A percentile compares a stretch with the other conserved stretches of the same genome.
These are phyloP conservation scores for Lamprologus lemairii DNA, from an alignment of 2,113 vertebrate species.

Conservation along the genomic window DNA sequence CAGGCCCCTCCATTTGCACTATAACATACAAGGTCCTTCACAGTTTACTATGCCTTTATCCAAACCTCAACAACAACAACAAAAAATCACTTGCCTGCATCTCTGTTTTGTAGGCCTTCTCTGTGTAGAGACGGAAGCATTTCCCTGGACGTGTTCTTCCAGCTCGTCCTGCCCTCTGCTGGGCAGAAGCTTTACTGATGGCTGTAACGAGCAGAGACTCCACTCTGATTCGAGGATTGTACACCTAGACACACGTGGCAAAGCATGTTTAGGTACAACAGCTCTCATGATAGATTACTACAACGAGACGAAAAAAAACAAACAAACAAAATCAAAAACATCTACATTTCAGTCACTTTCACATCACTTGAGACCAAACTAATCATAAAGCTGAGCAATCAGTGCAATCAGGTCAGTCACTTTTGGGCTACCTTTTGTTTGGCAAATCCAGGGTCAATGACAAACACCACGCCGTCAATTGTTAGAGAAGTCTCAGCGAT, in stretches of 20 bases:
- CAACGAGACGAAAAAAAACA: neutral
- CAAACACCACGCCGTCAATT: constrained; percentile 97
- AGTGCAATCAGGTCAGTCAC: neutral
- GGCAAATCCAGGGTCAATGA: constrained; percentile 98
- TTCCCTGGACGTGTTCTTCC: constrained; percentile 97
- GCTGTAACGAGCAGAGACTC: constrained; percentile 96
- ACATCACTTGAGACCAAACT: neutral
- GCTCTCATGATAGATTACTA: neutral
- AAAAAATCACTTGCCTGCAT: constrained; percentile 83
- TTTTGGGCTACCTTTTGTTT: constrained; percentile 86
- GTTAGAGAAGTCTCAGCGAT: constrained; percentile 97
- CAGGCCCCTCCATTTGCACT: neutral
- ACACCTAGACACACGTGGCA: constrained; percentile 75
- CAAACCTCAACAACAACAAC: neutral
- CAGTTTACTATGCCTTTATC: neutral
- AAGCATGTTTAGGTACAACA: neutral
- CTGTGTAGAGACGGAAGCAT: constrained; percentile 95
- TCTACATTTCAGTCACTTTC: neutral
- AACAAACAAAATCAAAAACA: neutral
- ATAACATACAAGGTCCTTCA: neutral
- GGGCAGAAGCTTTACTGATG: constrained; percentile 97
- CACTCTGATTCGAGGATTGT: constrained; percentile 95
- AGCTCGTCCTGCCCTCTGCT: constrained; percentile 96
- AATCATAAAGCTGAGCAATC: neutral
- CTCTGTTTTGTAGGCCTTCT: constrained; percentile 99